These are phyloP conservation scores for Hydropsyche tenuis DNA, from an alignment of 1,140 invertebrate species.

Conservation along the genomic window DNA sequence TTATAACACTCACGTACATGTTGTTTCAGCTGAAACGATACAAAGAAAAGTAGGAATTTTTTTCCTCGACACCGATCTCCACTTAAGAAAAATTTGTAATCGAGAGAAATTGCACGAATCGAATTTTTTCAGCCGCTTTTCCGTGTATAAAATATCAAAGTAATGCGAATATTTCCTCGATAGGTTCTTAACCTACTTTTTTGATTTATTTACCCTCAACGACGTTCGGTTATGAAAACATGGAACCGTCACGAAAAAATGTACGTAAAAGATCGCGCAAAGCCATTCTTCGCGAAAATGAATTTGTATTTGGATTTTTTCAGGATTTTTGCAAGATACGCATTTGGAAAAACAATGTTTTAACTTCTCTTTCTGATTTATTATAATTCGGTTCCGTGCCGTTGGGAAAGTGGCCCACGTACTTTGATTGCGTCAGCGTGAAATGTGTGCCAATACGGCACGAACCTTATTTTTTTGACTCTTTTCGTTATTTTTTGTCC, in stretches of 20 bases:
- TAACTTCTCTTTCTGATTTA: background rate
- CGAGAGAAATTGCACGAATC: too few relatives aligned
- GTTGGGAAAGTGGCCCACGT: conserved; percentile 11
- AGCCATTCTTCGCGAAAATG: too few relatives aligned
- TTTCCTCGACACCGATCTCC: too few relatives aligned
- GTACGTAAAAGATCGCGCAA: too few relatives aligned
- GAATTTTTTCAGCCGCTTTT: background rate
- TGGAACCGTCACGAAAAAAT: too few relatives aligned
- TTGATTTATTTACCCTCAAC: background rate
- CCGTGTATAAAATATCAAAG: background rate
- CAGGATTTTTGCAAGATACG: too few relatives aligned
- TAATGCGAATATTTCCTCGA: conserved; percentile 5
- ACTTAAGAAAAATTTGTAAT: too few relatives aligned
- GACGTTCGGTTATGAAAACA: background rate
- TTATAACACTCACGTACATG: too few relatives aligned
- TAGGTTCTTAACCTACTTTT: conserved; percentile 20
- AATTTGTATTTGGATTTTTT: too few relatives aligned
- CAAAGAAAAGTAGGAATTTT: too few relatives aligned
- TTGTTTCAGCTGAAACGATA: too few relatives aligned
- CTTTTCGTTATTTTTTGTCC: background rate
- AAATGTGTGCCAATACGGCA: conserved; percentile 22
- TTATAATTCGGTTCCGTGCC: conserved; percentile 15
- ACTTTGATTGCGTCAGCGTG: conserved; percentile 25
- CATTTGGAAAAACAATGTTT: too few relatives aligned
- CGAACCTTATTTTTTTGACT: background rate